phyloP scores from a whole-genome alignment of 2,113 vertebrate genomes.

The Tringa solitaria region DNA sequence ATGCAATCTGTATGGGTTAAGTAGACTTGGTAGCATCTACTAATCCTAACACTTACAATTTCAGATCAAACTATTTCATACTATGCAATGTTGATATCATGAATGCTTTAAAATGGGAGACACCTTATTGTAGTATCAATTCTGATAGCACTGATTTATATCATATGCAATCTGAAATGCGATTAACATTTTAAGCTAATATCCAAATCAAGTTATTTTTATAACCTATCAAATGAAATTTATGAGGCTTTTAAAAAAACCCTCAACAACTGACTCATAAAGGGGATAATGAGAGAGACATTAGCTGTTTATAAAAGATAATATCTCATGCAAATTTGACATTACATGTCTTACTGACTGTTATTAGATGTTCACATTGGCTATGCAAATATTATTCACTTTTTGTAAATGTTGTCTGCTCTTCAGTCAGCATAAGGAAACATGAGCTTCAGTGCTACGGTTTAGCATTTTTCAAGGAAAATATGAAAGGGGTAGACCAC shows the following conservation, averaged over 20 bases:
- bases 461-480: constrained; percentile 14
- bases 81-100: neutral
- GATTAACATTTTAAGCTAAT: constrained; percentile 60
- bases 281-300: constrained; percentile 64
- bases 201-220: constrained; percentile 24
- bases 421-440: constrained; percentile 20
- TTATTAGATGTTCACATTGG: constrained; percentile 34
- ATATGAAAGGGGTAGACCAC: neutral
- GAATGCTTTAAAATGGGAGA: neutral
- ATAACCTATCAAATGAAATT: constrained; percentile 60
- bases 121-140: neutral
- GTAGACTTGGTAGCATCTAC: neutral
- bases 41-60: neutral
- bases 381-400: constrained; percentile 44
- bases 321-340: constrained; percentile 63
- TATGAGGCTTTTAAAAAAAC: constrained; percentile 31
- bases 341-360: constrained; percentile 35
- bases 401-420: constrained; percentile 32
- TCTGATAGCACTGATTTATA: neutral
- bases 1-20: neutral
- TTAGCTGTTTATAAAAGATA: constrained; percentile 62
- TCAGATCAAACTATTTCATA: neutral
- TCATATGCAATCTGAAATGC: neutral
- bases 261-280: constrained; percentile 35
- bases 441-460: neutral